Base-by-base conservation (phyloP, 2,888 invertebrate genomes). In the Copidosoma aretas region DNA sequence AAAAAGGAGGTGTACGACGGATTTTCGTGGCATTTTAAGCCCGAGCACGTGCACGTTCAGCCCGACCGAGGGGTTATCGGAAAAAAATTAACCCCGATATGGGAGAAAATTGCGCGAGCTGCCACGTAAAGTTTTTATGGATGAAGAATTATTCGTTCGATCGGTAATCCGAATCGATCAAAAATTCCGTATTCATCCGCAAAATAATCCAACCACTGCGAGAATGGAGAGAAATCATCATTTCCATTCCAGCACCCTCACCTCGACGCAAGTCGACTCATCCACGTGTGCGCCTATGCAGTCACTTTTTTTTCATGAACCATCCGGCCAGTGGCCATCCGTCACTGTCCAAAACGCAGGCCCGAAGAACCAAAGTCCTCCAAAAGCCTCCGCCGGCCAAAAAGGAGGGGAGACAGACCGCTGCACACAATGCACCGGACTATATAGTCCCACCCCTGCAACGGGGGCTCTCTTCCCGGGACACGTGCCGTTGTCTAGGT, bases 401-500 rank as follows among this genome's bases (percentile, higher is more conserved):
- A 73, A 57, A 57, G 74, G 76, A 71, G 74, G 73, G 62, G n/a
- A 17, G 70, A 59, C 58, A 69, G 72, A 62, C 68, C 71, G 72
- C 43, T 15, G 54, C 41, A 57, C 32, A 32, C 32, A 32, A 32
- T 32, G 32, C 32, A 32, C 32, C 8, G 32, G 32, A 32, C 32
- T 32, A n/a, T n/a, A n/a, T n/a, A 32, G 8, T 8, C 43, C 43
- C 43, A 15, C 43, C 43, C 43, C 12, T 46, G 43, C 17, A 17
- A 46, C 15, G 12, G 43, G 12, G 12, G 43, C 59, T 54, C 54
- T 39, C 32, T 32, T 32, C 32, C 8, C n/a, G 39, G 71, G 80
- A 77, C 81, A 80, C 81, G 80, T 81, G 81, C 80, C 80, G 76
- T 78, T 79, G 77, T 77, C 78, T 75, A 73, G 73, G 71, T 72